A percentile compares a stretch with the other conserved stretches of the same genome.
Conservation (phyloP, 2,888 invertebrate species). For the Cheilosia vernalis region DNA sequence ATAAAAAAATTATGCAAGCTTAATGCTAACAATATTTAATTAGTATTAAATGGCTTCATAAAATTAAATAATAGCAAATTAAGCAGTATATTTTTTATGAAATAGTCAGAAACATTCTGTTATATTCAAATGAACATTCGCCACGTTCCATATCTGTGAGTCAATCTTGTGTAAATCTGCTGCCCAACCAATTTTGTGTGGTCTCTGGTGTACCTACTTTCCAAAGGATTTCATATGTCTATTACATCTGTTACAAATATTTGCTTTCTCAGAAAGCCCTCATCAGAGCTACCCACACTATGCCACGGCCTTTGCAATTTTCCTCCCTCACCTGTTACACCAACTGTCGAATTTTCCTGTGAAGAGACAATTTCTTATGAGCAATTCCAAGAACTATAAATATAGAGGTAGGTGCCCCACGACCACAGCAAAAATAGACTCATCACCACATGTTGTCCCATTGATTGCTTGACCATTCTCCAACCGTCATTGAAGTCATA, state of each 20-base stretch:
- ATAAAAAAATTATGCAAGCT: too few species aligned
- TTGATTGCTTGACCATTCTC: constrained; percentile 54
- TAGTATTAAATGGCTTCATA: too few species aligned
- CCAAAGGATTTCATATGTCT: too few species aligned
- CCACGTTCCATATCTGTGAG: too few species aligned
- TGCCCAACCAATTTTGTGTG: too few species aligned
- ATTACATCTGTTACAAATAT: not conserved
- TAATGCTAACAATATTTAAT: too few species aligned
- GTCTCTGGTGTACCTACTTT: too few species aligned
- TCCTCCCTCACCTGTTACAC: not conserved
- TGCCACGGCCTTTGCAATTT: constrained; percentile 15
- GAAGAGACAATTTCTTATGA: not conserved
- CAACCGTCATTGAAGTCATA: constrained; percentile 25
- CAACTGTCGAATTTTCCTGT: not conserved
- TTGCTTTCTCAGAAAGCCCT: not conserved
- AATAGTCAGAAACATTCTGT: too few species aligned
- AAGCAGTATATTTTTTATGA: too few species aligned
- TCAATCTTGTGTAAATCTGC: too few species aligned
- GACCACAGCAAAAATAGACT: constrained; percentile 48
- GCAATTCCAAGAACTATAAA: not conserved
- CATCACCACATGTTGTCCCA: constrained; percentile 69
- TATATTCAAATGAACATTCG: too few species aligned
- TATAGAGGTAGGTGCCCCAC: not conserved
- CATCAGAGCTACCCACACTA: not conserved
- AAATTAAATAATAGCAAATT: too few species aligned